Evolutionary conservation across 1,140 invertebrate genomes (phyloP), one percentile per base, ranked within the genome.

Genomic region (Nymphalis io): DNA sequence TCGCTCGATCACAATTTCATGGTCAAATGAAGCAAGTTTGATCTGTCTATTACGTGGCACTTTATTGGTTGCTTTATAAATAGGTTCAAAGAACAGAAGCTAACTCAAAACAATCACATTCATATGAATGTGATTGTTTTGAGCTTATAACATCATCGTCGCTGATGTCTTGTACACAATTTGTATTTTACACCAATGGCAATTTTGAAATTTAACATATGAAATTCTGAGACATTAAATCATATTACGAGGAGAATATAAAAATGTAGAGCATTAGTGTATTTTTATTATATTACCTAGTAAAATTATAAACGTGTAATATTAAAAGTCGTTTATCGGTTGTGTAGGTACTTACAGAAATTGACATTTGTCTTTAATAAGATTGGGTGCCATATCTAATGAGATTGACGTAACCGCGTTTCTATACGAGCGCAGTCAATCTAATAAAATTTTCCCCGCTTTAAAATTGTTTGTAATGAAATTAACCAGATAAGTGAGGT

Each of bases 11-110:
- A 69, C 73, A 60, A 68, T 75, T 75, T 73, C 84, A 83, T 81
- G 84, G 84, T 82, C 83, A 90, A 85, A 87, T 74, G 84, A 81
- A 82, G 78, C 74, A 82, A 82, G 78, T 84, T 85, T 85, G 82
- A 88, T 87, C 76, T 81, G 79, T 84, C 81, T 83, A 83, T 84
- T 86, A 85, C 78, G 71, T 76, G 74, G 70, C 67, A 74, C 58
- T 81, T 76, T 78, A 79, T 78, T 78, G 73, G 69, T 69, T 48
- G 66, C 68, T 76, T 62, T 74, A 75, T 62, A 74, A 72, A 70
- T 66, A 73, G 69, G 75, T 73, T 75, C 77, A 73, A 76, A 48
- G 78, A 60, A 76, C 68, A 71, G 67, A 57, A 71, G 63, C 44
- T 33, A n/a, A 6, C 40, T 15, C 39, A 12, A 20, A 27, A 55